A percentile compares a stretch with the other conserved stretches of the same genome.
These are phyloP conservation scores for Theropithecus gelada DNA, from an alignment of 2,113 vertebrate species.

Conservation along the genomic window DNA sequence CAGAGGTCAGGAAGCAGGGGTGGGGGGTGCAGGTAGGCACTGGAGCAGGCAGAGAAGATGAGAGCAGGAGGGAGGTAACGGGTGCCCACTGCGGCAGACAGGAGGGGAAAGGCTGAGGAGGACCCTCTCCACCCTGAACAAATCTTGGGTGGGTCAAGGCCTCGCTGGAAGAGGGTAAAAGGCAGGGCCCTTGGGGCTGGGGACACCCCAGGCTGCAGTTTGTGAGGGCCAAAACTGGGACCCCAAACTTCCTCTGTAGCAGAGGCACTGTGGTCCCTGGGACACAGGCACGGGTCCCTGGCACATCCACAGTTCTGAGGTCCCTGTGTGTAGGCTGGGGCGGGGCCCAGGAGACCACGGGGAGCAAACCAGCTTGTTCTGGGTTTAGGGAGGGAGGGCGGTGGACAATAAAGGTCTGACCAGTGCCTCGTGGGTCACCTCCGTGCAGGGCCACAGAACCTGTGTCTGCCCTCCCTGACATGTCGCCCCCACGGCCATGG, in stretches of 20 bases:
- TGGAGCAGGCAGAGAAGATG: neutral
- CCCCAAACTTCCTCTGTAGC: neutral
- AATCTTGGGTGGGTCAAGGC: rapidly evolving
- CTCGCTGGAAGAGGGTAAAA: neutral
- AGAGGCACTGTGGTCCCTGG: rapidly evolving
- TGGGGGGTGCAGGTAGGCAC: neutral
- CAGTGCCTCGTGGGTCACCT: neutral
- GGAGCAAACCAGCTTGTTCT: too few species aligned
- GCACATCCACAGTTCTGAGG: rapidly evolving
- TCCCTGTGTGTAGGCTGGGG: rapidly evolving
- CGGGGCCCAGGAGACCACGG: neutral
- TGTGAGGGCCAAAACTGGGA: neutral
- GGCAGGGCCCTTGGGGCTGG: neutral
- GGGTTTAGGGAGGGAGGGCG: neutral
- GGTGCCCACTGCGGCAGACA: neutral
- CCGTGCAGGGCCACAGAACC: neutral
- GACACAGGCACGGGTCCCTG: rapidly evolving
- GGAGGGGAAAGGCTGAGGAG: neutral
- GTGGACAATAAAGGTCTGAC: neutral
- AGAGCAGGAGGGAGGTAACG: neutral
- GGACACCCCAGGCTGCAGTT: too few species aligned
- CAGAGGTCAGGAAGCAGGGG: neutral
- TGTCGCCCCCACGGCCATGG: neutral
- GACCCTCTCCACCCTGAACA: neutral
- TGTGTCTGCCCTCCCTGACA: neutral